Base-by-base conservation (phyloP, 2,113 vertebrate genomes). In the Phylloscopus trochilus region DNA sequence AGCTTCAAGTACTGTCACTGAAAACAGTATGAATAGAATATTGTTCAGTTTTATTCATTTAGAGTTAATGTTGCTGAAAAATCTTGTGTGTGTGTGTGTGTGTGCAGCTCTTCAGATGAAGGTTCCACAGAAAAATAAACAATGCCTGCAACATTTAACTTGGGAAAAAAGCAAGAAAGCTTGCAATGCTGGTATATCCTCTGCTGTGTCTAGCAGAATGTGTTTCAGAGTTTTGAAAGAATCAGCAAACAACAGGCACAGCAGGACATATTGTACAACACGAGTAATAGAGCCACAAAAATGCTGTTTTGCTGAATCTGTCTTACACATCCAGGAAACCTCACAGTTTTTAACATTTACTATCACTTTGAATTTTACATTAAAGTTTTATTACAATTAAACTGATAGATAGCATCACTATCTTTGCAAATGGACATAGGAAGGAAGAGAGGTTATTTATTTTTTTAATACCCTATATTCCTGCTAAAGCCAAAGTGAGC, bases 251-350 rank as follows among this genome's bases (percentile, higher is more conserved):
- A 91, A 66, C 75, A 94, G 37, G 53, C 92, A 95, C 90, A 96
- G 91, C 95, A 96, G 92, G 93, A 97, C 30, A n/a, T 51, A 93
- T 91, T 95, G 90, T 96, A 91, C 73, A 86, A 95, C 87, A 95
- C 84, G 91, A 96, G 76, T 97, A 95, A 84, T 4, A 92, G 87
- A 97, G 87, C 94, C 95, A 95, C 93, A 94, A 95, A 90, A 95
- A 96, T 92, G 93, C 92, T 95, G 91, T 67, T 95, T 96, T 95
- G 72, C 88, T 81, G 87, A 93, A 92, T 93, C 78, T 96, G 92
- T 89, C 89, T 87, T 96, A 93, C 96, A 93, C 67, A 92, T 93
- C 89, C 91, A 93, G 92, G 82, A 93, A 96, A 87, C 60, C 64
- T 24, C 28, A 43, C 41, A 52, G 43, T 21, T 63, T 90, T 92